Evolutionary conservation across 2,113 vertebrate species (phyloP).

Genomic region (Rissa tridactyla): DNA sequence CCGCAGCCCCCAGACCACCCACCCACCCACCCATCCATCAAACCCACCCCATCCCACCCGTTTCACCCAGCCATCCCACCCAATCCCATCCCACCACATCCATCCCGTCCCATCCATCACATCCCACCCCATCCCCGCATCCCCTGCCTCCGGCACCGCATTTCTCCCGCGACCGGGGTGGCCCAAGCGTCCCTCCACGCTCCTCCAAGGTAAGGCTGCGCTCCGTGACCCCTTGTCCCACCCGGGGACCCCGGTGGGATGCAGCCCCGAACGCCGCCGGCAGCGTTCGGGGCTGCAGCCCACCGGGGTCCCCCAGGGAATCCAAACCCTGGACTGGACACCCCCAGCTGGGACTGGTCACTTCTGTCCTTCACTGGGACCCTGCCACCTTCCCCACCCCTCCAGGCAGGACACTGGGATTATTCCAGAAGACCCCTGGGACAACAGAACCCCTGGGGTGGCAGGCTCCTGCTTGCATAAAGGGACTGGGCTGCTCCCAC

Average conservation of each 20-base stretch:
- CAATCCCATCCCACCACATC: neutral
- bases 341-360: neutral
- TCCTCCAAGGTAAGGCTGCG: slow-evolving; percentile 55
- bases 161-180: neutral
- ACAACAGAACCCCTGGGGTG: neutral
- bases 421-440: neutral
- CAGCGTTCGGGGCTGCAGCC: neutral
- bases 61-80: neutral
- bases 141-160: neutral
- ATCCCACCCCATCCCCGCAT: neutral
- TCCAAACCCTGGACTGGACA: neutral
- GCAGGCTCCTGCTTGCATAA: neutral
- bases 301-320: neutral
- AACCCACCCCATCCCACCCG: neutral
- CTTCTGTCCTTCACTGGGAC: neutral
- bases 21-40: neutral
- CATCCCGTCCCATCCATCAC: neutral
- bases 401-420: neutral
- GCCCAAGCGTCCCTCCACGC: too few relatives aligned
- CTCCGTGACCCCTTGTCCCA: neutral
- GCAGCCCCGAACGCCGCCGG: too few relatives aligned
- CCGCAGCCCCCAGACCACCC: neutral
- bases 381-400: neutral
- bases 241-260: too few relatives aligned
- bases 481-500: neutral